Base-by-base conservation (phyloP, 2,113 vertebrate genomes). In the Ammodytes marinus region DNA sequence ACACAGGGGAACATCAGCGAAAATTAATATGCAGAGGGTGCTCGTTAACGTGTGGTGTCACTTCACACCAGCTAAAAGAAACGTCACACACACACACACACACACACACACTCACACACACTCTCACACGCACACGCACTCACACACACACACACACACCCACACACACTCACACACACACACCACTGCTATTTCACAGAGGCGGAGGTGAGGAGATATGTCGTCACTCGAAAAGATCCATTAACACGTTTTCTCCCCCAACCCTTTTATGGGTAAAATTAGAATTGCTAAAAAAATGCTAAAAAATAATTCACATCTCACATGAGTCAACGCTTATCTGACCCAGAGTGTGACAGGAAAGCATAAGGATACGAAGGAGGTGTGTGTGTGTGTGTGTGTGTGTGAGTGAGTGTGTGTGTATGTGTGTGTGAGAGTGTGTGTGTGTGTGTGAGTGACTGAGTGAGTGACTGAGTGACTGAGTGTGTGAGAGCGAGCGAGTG, bases 11-110 rank as follows among this genome's bases (percentile, higher is more conserved):
- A 67, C 75, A 78, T 79, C 80, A 72, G 84, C 37, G 27, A 50
- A 79, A 86, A 88, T 76, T 77, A 87, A 83, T 70, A 85, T 83
- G 83, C 85, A 86, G 88, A 86, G 84, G 84, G 82, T 67, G 79
- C 74, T 88, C 80, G 76, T 88, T 87, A 88, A 61, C 54, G 53
- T 81, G 65, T 71, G 75, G 73, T 86, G 82, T 71, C 75, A 81
- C 80, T 69, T 85, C 12, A 63, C 82, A 72, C 54, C 72, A 50
- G 60, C 50, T 19, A 42, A 67, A 49, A 49, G 46, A 40, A 74
- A 49, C 47, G 79, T 39, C 68, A 47, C 39, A 27, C 27, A 27
- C 27, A 27, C 27, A 27, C 27, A 27, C 27, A 27, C 27, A 27
- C 27, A 27, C 27, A 27, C n/a, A 61, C 54, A 6, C 43, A 53